A percentile compares a stretch with the other conserved stretches of the same genome.
phyloP scores from a whole-genome alignment of 2,888 invertebrate genomes.

The Cerceris rybyensis region DNA sequence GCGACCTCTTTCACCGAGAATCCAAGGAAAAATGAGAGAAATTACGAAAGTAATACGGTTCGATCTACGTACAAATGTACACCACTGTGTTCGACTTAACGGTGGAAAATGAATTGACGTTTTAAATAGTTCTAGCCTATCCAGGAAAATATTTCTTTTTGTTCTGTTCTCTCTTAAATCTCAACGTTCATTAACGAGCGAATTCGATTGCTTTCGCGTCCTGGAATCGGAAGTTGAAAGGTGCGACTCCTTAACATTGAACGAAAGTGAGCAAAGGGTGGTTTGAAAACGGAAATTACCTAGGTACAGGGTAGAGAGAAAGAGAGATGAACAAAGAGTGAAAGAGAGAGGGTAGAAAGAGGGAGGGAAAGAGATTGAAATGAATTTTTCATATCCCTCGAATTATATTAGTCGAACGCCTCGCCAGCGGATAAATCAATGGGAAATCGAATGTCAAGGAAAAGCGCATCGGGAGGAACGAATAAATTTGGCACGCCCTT shows the following conservation, averaged over 20 bases:
- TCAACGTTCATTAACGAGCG: too few relatives aligned
- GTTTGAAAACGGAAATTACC: neutral
- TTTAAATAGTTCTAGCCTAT: too few relatives aligned
- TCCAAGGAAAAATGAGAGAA: neutral
- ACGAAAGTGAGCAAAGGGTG: neutral
- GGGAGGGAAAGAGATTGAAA: neutral
- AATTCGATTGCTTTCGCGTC: too few relatives aligned
- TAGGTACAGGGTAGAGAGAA: neutral
- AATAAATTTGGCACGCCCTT: constrained; percentile 45
- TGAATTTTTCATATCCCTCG: constrained; percentile 6
- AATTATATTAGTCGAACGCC: constrained; percentile 6
- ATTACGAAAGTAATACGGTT: neutral
- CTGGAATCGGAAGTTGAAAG: too few relatives aligned
- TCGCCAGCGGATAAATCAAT: constrained; percentile 18
- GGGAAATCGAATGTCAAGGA: constrained; percentile 32
- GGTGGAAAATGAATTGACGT: too few relatives aligned
- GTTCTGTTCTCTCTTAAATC: too few relatives aligned
- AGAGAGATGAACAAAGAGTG: neutral
- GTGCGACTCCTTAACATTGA: neutral
- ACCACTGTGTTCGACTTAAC: too few relatives aligned
- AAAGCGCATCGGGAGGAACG: constrained; percentile 34
- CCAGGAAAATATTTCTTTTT: too few relatives aligned
- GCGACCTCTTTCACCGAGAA: neutral
- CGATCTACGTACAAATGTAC: too few relatives aligned
- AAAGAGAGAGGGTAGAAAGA: neutral